These are phyloP conservation scores for Callionymus lyra DNA, from an alignment of 2,113 vertebrate genomes.

Conservation along the genomic window DNA sequence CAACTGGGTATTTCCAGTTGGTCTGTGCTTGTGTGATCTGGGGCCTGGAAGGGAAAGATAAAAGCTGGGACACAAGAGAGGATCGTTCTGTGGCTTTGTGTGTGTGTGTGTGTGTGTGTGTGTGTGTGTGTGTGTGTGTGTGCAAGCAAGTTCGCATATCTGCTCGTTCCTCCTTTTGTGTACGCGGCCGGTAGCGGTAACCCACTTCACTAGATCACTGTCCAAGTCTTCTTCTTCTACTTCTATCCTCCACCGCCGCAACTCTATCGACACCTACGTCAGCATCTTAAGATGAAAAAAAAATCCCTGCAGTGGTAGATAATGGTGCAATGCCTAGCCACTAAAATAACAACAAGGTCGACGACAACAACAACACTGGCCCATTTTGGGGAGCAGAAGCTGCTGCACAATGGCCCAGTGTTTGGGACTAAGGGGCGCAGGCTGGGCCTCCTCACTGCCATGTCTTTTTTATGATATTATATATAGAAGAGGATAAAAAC, in stretches of 20 bases:
- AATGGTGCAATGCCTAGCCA: conserved; percentile 37
- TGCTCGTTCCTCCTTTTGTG: conserved; percentile 30
- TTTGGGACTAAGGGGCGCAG: conserved; percentile 41
- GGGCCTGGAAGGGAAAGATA: conserved; percentile 41
- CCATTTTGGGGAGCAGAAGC: conserved; percentile 47
- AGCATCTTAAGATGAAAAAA: conserved; percentile 25
- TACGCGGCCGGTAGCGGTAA: conserved; percentile 29
- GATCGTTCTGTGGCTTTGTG: conserved; percentile 23
- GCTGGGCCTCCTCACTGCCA: conserved; percentile 38
- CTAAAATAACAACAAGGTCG: conserved; percentile 57
- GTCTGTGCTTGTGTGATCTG: conserved; percentile 25
- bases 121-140: conserved; percentile 20
- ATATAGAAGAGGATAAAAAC: conserved; percentile 42
- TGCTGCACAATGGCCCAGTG: conserved; percentile 57
- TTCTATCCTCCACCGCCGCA: too few species aligned
- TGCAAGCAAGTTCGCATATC: conserved; percentile 31
- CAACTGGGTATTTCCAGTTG: conserved; percentile 21
- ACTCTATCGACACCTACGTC: conserved; percentile 26
- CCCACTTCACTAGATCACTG: conserved; percentile 41
- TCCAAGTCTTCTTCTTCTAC: conserved; percentile 19
- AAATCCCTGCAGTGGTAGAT: conserved; percentile 30
- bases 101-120: conserved; percentile 11
- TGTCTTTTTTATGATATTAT: conserved; percentile 43
- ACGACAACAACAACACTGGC: conserved; percentile 52
- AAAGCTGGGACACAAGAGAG: conserved; percentile 24